Conservation (phyloP, 1,140 invertebrate genomes). For the Trialeurodes vaporariorum region DNA sequence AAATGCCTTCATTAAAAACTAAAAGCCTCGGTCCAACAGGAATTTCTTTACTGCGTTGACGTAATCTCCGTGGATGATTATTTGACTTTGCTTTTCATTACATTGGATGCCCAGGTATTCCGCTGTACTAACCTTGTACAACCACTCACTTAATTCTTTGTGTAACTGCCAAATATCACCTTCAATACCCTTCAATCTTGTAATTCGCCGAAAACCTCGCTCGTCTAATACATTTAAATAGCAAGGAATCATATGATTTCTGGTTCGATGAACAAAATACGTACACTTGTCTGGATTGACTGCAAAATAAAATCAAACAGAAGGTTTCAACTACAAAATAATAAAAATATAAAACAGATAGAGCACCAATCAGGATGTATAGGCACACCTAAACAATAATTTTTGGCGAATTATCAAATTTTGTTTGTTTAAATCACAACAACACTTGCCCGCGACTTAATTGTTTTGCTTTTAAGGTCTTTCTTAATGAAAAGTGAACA, state of each 20-base stretch:
- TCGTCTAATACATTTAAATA: background rate
- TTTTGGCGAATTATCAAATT: no score
- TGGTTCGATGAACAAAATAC: background rate
- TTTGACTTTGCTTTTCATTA: background rate
- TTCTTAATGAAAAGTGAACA: no score
- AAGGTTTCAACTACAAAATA: no score
- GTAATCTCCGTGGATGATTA: background rate
- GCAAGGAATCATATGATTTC: background rate
- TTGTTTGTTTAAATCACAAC: background rate
- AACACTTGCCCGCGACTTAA: no score
- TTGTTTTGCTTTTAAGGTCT: no score
- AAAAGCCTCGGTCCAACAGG: background rate
- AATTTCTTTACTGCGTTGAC: background rate
- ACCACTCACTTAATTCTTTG: background rate
- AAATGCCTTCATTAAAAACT: background rate
- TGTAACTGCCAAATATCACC: background rate
- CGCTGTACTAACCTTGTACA: background rate
- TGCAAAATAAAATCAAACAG: background rate
- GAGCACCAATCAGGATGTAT: no score
- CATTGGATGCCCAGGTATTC: background rate
- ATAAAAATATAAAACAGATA: no score
- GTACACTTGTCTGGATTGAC: background rate
- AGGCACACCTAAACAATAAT: no score
- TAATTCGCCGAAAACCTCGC: background rate
- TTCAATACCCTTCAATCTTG: background rate